phyloP scores from a whole-genome alignment of 2,797 vertebrate species.

The Sebastes trivittatus region DNA sequence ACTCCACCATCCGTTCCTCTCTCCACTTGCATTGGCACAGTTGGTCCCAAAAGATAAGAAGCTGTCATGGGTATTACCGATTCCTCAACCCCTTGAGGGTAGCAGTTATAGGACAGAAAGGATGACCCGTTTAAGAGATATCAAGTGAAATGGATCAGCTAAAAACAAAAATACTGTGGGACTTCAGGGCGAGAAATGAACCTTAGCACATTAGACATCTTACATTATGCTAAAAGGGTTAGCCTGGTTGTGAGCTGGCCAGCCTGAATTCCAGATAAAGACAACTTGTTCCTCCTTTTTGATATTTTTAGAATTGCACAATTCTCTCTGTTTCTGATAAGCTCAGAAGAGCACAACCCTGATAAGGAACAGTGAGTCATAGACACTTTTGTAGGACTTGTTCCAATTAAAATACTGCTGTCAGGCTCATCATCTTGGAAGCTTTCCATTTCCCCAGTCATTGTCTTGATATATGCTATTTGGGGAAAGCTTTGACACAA shows the following conservation, averaged over 20 bases:
- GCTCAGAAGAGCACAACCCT: neutral
- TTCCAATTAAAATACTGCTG: neutral
- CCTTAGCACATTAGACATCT: neutral
- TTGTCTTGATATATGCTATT: neutral
- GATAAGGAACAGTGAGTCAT: neutral
- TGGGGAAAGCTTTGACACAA: neutral
- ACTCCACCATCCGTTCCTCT: neutral
- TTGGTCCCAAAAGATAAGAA: neutral
- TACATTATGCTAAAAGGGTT: neutral
- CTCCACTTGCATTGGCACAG: neutral
- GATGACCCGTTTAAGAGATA: constrained; percentile 12
- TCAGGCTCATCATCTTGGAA: neutral
- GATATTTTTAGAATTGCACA: neutral
- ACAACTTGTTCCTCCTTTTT: neutral
- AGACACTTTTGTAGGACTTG: neutral
- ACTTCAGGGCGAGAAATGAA: neutral
- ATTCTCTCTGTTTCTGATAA: neutral
- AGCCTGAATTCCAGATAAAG: neutral
- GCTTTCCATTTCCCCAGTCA: neutral
- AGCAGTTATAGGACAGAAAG: neutral
- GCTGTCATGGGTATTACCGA: neutral
- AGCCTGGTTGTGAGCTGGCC: neutral
- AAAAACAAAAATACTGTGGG: neutral
- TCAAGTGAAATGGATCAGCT: neutral
- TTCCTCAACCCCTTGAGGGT: neutral